These are phyloP conservation scores for Hippocampus mohnikei DNA, from an alignment of 2,113 vertebrate genomes.

Conservation along the genomic window DNA sequence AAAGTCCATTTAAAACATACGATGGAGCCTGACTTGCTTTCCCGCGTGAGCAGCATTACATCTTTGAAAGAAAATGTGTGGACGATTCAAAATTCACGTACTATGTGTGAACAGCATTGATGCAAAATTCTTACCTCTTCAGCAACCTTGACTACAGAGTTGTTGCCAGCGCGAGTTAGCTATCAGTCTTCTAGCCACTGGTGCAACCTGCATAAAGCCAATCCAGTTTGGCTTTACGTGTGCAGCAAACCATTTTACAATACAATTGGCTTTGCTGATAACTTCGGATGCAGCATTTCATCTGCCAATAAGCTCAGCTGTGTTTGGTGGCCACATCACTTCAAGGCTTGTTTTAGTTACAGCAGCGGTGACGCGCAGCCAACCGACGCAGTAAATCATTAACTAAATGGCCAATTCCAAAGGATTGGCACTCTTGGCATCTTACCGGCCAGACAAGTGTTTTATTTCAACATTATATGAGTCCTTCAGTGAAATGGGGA, in stretches of 20 bases:
- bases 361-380: constrained; percentile 25
- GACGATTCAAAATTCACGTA: background rate
- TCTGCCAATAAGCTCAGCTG: constrained; percentile 28
- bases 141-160: too few species aligned
- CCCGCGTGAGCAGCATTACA: background rate
- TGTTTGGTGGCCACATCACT: constrained; percentile 45
- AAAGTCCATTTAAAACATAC: too few species aligned
- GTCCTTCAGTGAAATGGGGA: constrained; percentile 41
- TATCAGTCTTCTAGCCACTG: background rate
- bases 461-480: constrained; percentile 55
- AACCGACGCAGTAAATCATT: constrained; percentile 44
- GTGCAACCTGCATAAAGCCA: background rate
- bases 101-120: background rate
- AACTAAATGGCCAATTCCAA: constrained; percentile 47
- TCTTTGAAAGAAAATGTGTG: background rate
- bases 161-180: too few species aligned
- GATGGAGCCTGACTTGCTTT: too few species aligned
- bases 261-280: constrained; percentile 37
- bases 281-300: constrained; percentile 38
- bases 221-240: background rate
- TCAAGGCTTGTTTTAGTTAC: constrained; percentile 46
- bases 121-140: background rate
- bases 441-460: constrained; percentile 33
- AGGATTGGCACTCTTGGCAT: constrained; percentile 44
- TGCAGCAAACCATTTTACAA: constrained; percentile 10